These are phyloP conservation scores for Drosophila burlai DNA, from an alignment of 1,140 invertebrate species.

Conservation along the genomic window DNA sequence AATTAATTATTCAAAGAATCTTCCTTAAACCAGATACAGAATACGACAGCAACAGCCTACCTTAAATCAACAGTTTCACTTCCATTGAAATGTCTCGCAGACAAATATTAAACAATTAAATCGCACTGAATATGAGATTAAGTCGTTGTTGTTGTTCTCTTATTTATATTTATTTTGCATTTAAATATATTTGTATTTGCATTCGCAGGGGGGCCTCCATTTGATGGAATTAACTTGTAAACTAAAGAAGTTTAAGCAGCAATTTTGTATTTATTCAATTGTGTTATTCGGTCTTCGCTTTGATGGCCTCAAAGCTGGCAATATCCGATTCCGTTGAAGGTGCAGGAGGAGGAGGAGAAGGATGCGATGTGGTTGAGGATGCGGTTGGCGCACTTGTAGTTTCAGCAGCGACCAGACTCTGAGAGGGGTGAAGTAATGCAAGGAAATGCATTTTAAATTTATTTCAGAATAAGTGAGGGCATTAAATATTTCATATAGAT, in stretches of 20 bases:
- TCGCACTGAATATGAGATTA: conserved; percentile 12
- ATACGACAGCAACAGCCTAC: not conserved
- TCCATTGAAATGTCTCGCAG: conserved; percentile 7
- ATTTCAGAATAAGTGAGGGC: not conserved
- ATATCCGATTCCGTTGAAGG: conserved; percentile 67
- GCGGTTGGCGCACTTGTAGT: conserved; percentile 19
- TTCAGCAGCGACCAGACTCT: conserved; percentile 56
- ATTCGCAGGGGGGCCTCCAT: not conserved
- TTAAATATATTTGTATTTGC: conserved; percentile 24
- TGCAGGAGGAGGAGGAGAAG: conserved; percentile 1
- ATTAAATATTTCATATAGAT: not conserved
- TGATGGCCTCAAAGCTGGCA: conserved; percentile 71
- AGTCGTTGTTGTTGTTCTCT: not conserved
- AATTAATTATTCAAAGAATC: conserved; percentile 3
- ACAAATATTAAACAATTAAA: conserved; percentile 22
- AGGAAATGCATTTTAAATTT: not conserved
- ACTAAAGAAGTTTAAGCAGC: conserved; percentile 37
- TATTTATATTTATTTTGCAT: conserved; percentile 17
- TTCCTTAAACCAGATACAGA: not conserved
- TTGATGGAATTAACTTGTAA: conserved; percentile 46
- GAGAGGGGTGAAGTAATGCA: not conserved
- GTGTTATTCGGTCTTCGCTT: conserved; percentile 47
- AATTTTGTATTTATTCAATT: conserved; percentile 51
- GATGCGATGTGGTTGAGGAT: conserved; percentile 5
- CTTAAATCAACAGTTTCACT: conserved; percentile 24